A percentile compares a stretch with the other conserved stretches of the same genome.
These are phyloP conservation scores for Leuciscus idus DNA, from an alignment of 2,113 vertebrate species.

Conservation along the genomic window DNA sequence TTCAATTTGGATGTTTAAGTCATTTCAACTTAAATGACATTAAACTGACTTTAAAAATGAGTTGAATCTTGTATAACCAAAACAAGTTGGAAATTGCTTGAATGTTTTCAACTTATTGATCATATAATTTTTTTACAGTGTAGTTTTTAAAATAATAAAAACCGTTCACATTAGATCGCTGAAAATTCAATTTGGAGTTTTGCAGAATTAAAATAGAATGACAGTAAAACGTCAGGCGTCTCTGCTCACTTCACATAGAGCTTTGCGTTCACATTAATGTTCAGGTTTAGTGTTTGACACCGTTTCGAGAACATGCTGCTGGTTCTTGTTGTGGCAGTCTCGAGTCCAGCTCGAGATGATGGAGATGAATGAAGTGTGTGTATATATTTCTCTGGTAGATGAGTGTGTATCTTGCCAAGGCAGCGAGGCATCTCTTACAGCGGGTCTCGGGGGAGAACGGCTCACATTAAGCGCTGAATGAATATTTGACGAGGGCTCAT, in stretches of 20 bases:
- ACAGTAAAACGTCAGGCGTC: neutral
- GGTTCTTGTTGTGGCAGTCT: constrained; percentile 1
- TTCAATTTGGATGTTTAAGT: no score
- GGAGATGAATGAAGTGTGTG: constrained; percentile 68
- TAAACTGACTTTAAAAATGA: no score
- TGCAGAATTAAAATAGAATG: neutral
- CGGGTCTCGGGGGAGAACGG: constrained; percentile 86
- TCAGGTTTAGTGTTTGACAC: neutral
- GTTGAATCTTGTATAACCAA: no score
- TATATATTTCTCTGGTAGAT: constrained; percentile 84
- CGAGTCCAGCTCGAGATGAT: constrained; percentile 74
- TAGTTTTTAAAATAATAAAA: no score
- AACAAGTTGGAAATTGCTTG: no score
- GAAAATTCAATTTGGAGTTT: neutral
- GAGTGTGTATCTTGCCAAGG: constrained; percentile 88
- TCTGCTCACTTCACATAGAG: neutral
- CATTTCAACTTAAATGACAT: no score
- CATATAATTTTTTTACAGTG: no score
- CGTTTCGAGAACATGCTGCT: neutral
- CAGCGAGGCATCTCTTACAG: constrained; percentile 84
- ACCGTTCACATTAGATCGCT: neutral
- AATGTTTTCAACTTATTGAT: no score
- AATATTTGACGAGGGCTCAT: constrained; percentile 99
- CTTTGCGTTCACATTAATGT: constrained; percentile 6
- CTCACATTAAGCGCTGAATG: constrained; percentile 98